A percentile compares a stretch with the other conserved stretches of the same genome.
phyloP scores from a whole-genome alignment of 2,888 invertebrate genomes.

The Drosophila nr. perissopoda region DNA sequence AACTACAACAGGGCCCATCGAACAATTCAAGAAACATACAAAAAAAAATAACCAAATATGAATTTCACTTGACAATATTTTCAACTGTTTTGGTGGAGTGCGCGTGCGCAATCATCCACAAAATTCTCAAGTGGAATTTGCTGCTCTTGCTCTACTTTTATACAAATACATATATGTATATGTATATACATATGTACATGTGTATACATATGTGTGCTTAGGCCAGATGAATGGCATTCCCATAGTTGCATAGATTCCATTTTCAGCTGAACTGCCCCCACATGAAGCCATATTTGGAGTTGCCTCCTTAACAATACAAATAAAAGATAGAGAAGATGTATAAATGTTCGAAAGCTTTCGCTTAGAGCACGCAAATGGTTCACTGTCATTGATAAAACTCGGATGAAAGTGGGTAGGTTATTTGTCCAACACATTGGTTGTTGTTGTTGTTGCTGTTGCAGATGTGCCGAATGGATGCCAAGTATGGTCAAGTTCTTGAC shows the following conservation, averaged over 20 bases:
- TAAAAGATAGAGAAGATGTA: constrained; percentile 6
- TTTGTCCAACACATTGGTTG: constrained; percentile 40
- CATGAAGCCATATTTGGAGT: constrained; percentile 49
- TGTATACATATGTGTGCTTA: neutral
- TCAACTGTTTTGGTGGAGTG: constrained; percentile 64
- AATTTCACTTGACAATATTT: constrained; percentile 81
- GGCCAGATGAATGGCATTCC: constrained; percentile 44
- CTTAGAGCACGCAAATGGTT: constrained; percentile 33
- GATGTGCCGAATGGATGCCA: constrained; percentile 28
- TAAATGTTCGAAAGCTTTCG: constrained; percentile 35
- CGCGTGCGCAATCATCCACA: constrained; percentile 70
- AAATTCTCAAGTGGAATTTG: constrained; percentile 74
- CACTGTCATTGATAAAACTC: constrained; percentile 60
- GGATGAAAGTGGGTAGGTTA: constrained; percentile 52
- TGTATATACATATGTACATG: no score
- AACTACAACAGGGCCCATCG: constrained; percentile 38
- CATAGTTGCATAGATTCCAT: constrained; percentile 17
- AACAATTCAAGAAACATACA: constrained; percentile 22
- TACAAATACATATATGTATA: neutral
- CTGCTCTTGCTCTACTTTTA: constrained; percentile 74
- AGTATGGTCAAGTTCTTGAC: constrained; percentile 51
- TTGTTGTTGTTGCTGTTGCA: constrained; percentile 13
- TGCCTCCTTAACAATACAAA: neutral
- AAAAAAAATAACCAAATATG: constrained; percentile 38
- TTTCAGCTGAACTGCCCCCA: constrained; percentile 36